These are phyloP conservation scores for Potamarius usumacintae DNA, from an alignment of 2,113 vertebrate species.

Conservation along the genomic window DNA sequence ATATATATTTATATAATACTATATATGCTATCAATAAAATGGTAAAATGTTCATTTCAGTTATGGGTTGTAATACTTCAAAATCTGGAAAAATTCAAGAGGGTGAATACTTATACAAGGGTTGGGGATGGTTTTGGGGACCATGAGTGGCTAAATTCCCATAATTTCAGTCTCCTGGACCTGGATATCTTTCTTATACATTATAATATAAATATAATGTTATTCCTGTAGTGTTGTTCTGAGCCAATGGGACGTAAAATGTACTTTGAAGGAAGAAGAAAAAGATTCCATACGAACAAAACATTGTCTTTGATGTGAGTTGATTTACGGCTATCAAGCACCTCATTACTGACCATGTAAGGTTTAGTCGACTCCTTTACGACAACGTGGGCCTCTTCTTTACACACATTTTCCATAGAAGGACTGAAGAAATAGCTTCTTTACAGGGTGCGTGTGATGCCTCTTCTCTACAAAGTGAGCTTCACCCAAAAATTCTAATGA, in stretches of 20 bases:
- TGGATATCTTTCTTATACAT: not conserved
- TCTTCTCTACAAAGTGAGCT: slow-evolving; percentile 4
- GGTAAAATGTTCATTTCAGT: not conserved
- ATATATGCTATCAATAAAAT: not conserved
- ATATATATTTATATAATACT: too few relatives aligned
- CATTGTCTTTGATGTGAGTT: not conserved
- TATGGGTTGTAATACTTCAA: not conserved
- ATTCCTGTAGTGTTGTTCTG: not conserved
- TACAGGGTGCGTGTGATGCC: not conserved
- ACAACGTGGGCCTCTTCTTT: not conserved
- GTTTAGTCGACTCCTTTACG: not conserved
- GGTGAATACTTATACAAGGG: not conserved
- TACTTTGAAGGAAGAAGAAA: not conserved
- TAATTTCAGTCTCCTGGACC: not conserved
- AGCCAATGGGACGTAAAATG: not conserved
- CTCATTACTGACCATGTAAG: slow-evolving; percentile 22
- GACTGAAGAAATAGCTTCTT: not conserved
- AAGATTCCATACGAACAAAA: not conserved
- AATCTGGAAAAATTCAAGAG: not conserved
- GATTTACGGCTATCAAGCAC: not conserved
- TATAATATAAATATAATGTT: not conserved
- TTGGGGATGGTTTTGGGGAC: too few relatives aligned
- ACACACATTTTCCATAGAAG: slow-evolving; percentile 17
- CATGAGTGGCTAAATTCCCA: not conserved
- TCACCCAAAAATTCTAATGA: not conserved